Evolutionary conservation across 2,113 vertebrate species (phyloP), one percentile per base, ranked within the genome.

Genomic region (Cebidichthys violaceus): DNA sequence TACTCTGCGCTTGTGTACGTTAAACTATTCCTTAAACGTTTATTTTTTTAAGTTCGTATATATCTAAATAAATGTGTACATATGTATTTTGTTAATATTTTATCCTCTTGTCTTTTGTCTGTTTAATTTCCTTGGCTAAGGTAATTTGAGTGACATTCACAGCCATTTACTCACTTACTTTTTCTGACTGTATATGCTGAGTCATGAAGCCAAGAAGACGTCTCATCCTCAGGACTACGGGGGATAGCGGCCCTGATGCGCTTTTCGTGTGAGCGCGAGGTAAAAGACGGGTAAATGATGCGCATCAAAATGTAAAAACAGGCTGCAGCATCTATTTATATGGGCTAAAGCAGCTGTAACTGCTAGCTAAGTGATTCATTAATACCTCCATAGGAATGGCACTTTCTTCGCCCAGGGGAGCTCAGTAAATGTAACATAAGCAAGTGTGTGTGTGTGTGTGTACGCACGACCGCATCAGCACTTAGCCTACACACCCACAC

Each of bases 341-440:
- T 54, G 68, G 59, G 70, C 66, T 77, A 82, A 90, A 82, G 77
- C 84, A 86, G 85, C 90, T 88, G 71, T 87, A 88, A 91, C 85
- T 86, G 84, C 77, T 83, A 65, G 75, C 86, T 85, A 93, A 90
- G 89, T 88, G 90, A 93, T 87, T 91, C 89, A 93, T 93, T 91
- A 90, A 90, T 81, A 80, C 70, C 68, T 83, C 66, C 73, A 37
- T 45, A 87, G 72, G 73, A 84, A 77, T 39, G 24, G 65, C 89
- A 84, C 73, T 90, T 87, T 89, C 50, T 86, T 59, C 45, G 79
- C 89, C 83, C 78, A 50, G 75, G 88, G 85, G 92, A 87, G 35
- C 22, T 78, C 70, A 79, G 86, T 64, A 86, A 89, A 90, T 89
- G 82, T 82, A 91, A 86, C 79, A 85, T 77, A 83, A 86, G 84